Evolutionary conservation across 2,888 invertebrate genomes (phyloP).

Genomic region (Drosophila picticornis): DNA sequence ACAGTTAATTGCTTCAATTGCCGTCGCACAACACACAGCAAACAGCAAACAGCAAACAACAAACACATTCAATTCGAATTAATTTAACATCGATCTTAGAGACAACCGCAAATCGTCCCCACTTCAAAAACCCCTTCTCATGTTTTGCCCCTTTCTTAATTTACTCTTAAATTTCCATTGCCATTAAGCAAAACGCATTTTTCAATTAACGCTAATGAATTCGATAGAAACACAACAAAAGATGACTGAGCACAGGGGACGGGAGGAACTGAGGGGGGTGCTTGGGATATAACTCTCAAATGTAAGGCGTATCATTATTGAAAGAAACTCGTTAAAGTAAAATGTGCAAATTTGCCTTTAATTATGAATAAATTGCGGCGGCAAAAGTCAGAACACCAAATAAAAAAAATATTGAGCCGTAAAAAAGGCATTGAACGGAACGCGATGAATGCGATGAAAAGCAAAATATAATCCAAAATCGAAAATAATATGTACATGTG

Average conservation of each 20-base stretch:
- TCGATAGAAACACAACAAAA: slow-evolving; percentile 3
- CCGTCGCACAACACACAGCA: slow-evolving; percentile 37
- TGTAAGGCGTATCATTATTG: slow-evolving; percentile 24
- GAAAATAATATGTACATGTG: neutral
- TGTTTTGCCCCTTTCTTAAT: neutral
- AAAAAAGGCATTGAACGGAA: slow-evolving; percentile 36
- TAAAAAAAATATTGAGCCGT: slow-evolving; percentile 26
- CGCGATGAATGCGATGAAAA: slow-evolving; percentile 3
- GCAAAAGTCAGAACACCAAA: slow-evolving; percentile 4
- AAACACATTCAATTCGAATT: slow-evolving; percentile 61
- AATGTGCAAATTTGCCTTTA: slow-evolving; percentile 57
- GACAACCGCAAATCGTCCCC: neutral
- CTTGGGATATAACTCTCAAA: slow-evolving; percentile 8
- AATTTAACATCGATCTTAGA: slow-evolving; percentile 53
- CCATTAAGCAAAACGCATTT: slow-evolving; percentile 53
- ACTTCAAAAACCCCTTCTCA: neutral
- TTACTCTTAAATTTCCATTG: neutral
- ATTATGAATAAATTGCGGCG: slow-evolving; percentile 39
- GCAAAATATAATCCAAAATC: neutral
- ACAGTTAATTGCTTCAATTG: slow-evolving; percentile 77
- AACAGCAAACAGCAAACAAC: slow-evolving; percentile 32
- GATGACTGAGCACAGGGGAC: neutral
- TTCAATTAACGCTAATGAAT: slow-evolving; percentile 57
- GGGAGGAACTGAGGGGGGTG: neutral
- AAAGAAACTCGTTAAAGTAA: slow-evolving; percentile 37